Conservation (phyloP, 37 sponge, comb jelly and placozoan species). For the Hexactinellida sp. region DNA sequence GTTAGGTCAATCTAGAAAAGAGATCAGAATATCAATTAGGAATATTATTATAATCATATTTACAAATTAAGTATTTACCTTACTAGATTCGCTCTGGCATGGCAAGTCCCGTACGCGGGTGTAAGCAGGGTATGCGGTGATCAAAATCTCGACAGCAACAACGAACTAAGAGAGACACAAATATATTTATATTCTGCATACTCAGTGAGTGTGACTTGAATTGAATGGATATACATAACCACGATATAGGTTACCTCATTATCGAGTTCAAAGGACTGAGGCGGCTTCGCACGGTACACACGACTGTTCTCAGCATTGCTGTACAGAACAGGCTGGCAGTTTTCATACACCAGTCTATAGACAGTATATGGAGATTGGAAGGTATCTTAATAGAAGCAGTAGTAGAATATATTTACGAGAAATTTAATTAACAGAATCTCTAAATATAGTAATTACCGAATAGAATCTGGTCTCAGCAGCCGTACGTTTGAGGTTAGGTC, state of each 20-base stretch:
- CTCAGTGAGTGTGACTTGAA: neutral
- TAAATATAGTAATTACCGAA: neutral
- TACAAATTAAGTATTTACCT: neutral
- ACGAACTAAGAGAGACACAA: neutral
- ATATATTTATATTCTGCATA: neutral
- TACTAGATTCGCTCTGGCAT: neutral
- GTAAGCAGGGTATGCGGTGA: neutral
- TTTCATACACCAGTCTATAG: slow-evolving; percentile 18
- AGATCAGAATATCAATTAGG: neutral
- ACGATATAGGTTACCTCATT: slow-evolving; percentile 22
- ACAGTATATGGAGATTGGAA: neutral
- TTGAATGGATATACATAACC: neutral
- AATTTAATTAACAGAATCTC: too few relatives aligned
- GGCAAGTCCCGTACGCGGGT: neutral
- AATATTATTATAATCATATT: neutral
- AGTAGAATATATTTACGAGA: too few relatives aligned
- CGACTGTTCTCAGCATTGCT: slow-evolving; percentile 51
- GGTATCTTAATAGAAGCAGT: too few relatives aligned
- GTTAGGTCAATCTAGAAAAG: neutral
- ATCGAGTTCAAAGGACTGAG: slow-evolving; percentile 19
- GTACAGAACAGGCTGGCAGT: slow-evolving; percentile 9
- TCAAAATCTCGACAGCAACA: neutral
- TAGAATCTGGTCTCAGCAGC: neutral
- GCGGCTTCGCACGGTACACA: slow-evolving; percentile 46
- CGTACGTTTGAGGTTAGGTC: neutral